Evolutionary conservation across 1,140 invertebrate genomes (phyloP).

Genomic region (Wasmannia auropunctata): DNA sequence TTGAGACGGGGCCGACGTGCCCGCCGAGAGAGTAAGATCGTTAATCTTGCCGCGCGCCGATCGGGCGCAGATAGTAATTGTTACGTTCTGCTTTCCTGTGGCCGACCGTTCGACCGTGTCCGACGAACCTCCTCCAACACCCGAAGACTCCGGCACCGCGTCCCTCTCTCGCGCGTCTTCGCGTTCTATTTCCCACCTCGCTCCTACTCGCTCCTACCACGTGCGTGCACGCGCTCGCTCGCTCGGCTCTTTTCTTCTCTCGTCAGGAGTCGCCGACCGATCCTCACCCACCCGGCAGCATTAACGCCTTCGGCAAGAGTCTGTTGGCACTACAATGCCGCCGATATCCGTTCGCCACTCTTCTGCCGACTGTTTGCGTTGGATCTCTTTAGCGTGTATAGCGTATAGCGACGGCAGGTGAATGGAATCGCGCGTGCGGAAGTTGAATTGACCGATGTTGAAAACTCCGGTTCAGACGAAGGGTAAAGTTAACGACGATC

Average conservation of each 20-base stretch:
- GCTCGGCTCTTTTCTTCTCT: conserved; percentile 59
- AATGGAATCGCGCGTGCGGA: conserved; percentile 43
- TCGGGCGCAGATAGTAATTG: conserved; percentile 86
- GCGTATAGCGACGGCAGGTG: conserved; percentile 4
- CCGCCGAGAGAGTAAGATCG: conserved; percentile 84
- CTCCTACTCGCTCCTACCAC: background rate
- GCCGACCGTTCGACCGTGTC: conserved; percentile 75
- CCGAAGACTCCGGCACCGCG: conserved; percentile 9
- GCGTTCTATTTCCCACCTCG: conserved; percentile 56
- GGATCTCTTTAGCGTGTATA: conserved; percentile 2
- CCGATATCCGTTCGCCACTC: conserved; percentile 64
- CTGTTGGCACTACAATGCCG: conserved; percentile 77
- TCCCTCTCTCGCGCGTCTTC: conserved; percentile 16
- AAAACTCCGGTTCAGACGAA: background rate
- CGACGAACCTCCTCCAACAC: conserved; percentile 50
- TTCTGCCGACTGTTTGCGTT: conserved; percentile 42
- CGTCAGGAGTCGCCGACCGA: conserved; percentile 70
- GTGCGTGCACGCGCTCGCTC: conserved; percentile 1
- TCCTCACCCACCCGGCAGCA: conserved; percentile 74
- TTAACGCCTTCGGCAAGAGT: conserved; percentile 80
- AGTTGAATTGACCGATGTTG: background rate
- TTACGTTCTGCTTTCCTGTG: conserved; percentile 84
- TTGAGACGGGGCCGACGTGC: conserved; percentile 78
- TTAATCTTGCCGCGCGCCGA: conserved; percentile 85
- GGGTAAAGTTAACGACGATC: background rate